A percentile compares a stretch with the other conserved stretches of the same genome.
phyloP scores from a whole-genome alignment of 2,113 vertebrate genomes.

The Melozone crissalis region DNA sequence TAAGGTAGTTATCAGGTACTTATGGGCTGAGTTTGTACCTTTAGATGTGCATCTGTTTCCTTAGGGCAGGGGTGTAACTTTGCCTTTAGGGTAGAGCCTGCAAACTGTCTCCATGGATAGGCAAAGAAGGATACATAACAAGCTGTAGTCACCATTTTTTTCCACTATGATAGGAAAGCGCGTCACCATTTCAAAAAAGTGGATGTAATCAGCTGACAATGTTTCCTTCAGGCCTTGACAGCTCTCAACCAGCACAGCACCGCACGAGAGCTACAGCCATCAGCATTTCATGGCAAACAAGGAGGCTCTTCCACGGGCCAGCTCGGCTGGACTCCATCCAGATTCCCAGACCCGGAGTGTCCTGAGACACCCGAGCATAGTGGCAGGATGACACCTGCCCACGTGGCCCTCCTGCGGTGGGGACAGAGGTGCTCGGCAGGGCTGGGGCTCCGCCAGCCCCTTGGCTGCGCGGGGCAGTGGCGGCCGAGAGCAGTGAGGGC shows the following conservation, averaged over 20 bases:
- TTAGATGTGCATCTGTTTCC: background rate
- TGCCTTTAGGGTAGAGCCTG: background rate
- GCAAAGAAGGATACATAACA: background rate
- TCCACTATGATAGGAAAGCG: background rate
- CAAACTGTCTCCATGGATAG: background rate
- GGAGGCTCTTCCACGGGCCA: background rate
- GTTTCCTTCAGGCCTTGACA: background rate
- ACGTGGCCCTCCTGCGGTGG: background rate
- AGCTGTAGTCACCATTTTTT: background rate
- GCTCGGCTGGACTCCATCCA: background rate
- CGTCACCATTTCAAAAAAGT: rapidly evolving
- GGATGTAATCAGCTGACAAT: background rate
- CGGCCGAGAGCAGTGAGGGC: rapidly evolving
- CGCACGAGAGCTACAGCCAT: background rate
- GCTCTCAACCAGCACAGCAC: background rate
- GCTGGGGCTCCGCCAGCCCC: background rate
- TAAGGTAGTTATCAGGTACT: background rate
- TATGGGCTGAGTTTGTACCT: background rate
- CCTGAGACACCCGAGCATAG: rapidly evolving
- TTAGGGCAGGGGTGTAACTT: background rate
- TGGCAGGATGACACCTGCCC: rapidly evolving
- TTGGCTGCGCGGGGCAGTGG: rapidly evolving
- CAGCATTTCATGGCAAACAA: background rate
- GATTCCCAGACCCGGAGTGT: background rate
- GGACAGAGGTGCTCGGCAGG: rapidly evolving